Base-by-base conservation (phyloP, 1,140 invertebrate genomes). In the Drosophila baimaii region DNA sequence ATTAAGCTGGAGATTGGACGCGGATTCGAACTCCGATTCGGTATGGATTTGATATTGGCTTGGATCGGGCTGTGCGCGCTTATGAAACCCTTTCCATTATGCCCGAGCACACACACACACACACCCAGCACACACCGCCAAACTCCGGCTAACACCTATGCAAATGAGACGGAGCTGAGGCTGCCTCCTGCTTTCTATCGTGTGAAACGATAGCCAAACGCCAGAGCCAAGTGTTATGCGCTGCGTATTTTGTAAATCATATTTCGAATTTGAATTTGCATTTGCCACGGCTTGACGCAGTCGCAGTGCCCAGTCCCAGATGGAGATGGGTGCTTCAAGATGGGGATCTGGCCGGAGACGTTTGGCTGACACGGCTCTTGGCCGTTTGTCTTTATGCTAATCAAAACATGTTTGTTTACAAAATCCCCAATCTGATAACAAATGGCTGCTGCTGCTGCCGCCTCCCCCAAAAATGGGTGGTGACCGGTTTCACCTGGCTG, bases 161-260 rank as follows among this genome's bases (percentile, higher is more conserved):
- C 70, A 76, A 83, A 82, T 78, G 25, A 57, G 41, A 4, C 44
- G 46, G 12, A 31, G 31, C 15, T 51, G 25, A 37, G 43, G 61
- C 61, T 75, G 69, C 41, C 57, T 63, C 63, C 64, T 77, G 83
- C 82, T 85, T 85, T 85, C 79, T 88, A 86, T 57, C 66, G 71
- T 76, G 75, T 77, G 62, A 77, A 82, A 57, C 46, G 47, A 52
- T 15, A 15, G 49, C 47, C 25, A 15, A 49, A 27, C 9, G 23
- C 25, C 25, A 33, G 31, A 19, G 44, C 35, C 46, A 46, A 47
- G 33, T 66, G 72, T 77, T 77, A 77, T 76, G 73, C 55, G 63
- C 55, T 35, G 52, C 46, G 56, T 62, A 64, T 71, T 85, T 85
- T 70, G 82, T 85, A 88, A 79, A 85, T 85, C 81, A 85, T 85